These are phyloP conservation scores for Meda fulgida DNA, from an alignment of 2,797 vertebrate genomes.

Conservation along the genomic window DNA sequence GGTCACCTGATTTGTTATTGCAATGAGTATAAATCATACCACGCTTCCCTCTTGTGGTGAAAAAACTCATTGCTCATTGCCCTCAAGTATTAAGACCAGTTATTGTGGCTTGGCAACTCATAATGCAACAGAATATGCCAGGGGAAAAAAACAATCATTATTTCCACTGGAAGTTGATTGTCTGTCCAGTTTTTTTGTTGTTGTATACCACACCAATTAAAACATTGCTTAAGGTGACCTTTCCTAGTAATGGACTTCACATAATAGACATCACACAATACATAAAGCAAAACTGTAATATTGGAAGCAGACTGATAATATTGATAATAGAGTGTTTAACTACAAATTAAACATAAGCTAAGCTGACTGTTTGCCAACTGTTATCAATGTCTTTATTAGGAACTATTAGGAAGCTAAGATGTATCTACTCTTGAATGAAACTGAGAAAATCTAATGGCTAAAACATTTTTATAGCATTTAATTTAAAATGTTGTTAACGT, in stretches of 20 bases:
- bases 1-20: not conserved
- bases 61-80: constrained; percentile 20
- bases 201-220: not conserved
- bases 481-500: not conserved
- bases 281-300: not conserved
- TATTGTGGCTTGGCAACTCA: not conserved
- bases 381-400: not conserved
- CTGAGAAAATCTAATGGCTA: not conserved
- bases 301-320: not conserved
- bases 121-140: not conserved
- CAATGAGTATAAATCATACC: constrained; percentile 29
- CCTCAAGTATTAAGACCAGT: not conserved
- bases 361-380: not conserved
- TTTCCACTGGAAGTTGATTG: not conserved
- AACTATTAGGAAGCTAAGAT: not conserved
- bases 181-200: not conserved
- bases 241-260: not conserved
- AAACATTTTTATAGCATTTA: not conserved
- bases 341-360: not conserved
- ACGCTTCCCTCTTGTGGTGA: constrained; percentile 61
- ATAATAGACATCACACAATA: not conserved
- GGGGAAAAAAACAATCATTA: not conserved
- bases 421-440: not conserved
- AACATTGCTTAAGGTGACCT: not conserved
- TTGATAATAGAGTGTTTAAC: not conserved